Evolutionary conservation across 2,888 invertebrate species (phyloP), one percentile per base, ranked within the genome.

Genomic region (Steinernema carpocapsae): DNA sequence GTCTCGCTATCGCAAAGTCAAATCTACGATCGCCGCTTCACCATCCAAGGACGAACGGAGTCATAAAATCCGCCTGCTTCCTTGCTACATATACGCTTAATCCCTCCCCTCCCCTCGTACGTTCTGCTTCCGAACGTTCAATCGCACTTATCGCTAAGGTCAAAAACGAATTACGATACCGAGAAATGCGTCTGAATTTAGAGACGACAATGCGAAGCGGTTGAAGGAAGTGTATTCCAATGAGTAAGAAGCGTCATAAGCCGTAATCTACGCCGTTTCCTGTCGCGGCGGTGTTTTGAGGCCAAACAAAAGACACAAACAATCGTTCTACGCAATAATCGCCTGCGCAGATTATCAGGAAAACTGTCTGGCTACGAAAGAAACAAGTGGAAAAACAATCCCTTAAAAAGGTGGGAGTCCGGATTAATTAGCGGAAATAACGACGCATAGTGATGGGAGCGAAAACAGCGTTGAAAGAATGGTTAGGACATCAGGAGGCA

Each of bases 41-140:
- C 32, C 29, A 32, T 32, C 64, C 32, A 64, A 64, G 64, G 64
- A 26, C 32, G 56, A 56, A 56, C 22, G 29, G 64, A 24, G 64
- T 29, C 64, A 29, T 64, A 64, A 64, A 64, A 64, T 29, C 14
- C 32, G 64, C 64, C 64, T 64, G 64, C 64, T 64, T 64, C 64
- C 64, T 64, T 14, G 17, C 32, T 64, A 64, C 17, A 29, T 14
- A 17, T 29, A 29, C 56, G 22, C 32, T 32, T 64, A 64, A 32
- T 64, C 64, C 64, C 64, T 32, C 64, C 64, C 14, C 64, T 29
- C 64, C 26, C 26, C 26, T 19, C 10, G 51, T 7, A 17, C 29
- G 32, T 32, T 7, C 64, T 14, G 37, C 37, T 37, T 37, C 37
- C 37, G 37, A 37, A 37, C 37, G 37, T 37, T 37, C 37, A 29